phyloP scores from a whole-genome alignment of 2,113 vertebrate genomes.

The Cisticola juncidis region DNA sequence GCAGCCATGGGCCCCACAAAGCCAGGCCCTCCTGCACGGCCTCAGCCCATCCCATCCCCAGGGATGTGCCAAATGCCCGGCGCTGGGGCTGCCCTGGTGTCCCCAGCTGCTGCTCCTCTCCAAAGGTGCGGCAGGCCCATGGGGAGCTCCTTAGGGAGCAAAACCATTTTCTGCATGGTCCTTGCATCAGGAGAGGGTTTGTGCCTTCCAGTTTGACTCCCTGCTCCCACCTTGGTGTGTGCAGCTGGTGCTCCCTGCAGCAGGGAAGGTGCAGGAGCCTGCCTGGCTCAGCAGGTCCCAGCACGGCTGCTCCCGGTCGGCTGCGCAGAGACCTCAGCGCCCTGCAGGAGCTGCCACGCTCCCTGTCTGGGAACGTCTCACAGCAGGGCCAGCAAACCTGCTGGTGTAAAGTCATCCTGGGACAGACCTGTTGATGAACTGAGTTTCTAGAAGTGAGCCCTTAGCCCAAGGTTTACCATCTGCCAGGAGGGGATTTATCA shows the following conservation, averaged over 20 bases:
- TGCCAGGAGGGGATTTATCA: not conserved
- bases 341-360: not conserved
- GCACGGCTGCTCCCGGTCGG: not conserved
- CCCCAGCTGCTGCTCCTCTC: not conserved
- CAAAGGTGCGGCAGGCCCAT: not conserved
- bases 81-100: fast-evolving
- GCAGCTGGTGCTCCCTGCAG: not conserved
- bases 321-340: fast-evolving
- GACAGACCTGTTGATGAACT: not conserved
- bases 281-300: not conserved
- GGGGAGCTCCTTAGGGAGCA: not conserved
- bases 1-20: not conserved
- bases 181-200: not conserved
- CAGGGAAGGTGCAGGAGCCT: not conserved
- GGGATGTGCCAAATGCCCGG: fast-evolving
- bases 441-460: not conserved
- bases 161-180: fast-evolving
- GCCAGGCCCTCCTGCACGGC: fast-evolving
- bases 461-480: not conserved
- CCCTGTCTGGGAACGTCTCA: not conserved
- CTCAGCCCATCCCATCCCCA: not conserved
- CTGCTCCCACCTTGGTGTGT: not conserved
- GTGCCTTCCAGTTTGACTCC: not conserved
- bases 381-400: not conserved
- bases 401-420: not conserved